Evolutionary conservation across 2,113 vertebrate species (phyloP), one percentile per base, ranked within the genome.

Genomic region (Anguilla rostrata): DNA sequence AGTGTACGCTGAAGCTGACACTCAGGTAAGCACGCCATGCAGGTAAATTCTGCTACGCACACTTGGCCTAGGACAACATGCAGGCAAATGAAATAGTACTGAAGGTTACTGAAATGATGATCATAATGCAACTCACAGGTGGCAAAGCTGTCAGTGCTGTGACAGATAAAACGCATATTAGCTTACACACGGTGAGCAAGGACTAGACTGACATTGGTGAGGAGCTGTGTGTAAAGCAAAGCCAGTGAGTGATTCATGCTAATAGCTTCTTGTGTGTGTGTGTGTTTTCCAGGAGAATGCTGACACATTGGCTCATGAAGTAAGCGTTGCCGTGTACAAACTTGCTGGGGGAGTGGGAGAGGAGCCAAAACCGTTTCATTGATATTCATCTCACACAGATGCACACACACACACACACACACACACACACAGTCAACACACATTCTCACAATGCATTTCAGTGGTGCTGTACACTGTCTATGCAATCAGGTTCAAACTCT

Each of bases 1-100:
- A 83, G 94, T 99, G 2, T 99, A 99, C 0, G 96, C 98, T 0
- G 98, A 99, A 91, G 97, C 98, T 5, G 96, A 98, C 88, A 97
- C 97, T 0, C 98, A 98, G 95, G 98, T 99, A 87, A 94, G 95
- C 88, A 0, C n/a, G 26, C 14, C 2, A 43, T 81, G n/a, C 15
- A 20, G 81, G 46, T 29, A 26, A 49, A 15, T 56, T 15, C 80
- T 9, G 14, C 15, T 46, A 78, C 75, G 39, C 5, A 34, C n/a
- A 78, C 75, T 14, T 49, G 80, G 84, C 20, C 60, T n/a, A 81
- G 40, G 20, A 66, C 60, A 26, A 4, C 60, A 66, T 26, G 22
- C 60, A 26, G 60, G 20, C 8, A 66, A 66, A 66, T 66, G 2
- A 20, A 66, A 20, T 66, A 22, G 8, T 0, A 26, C 60, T 66